Evolutionary conservation across 2,797 vertebrate species (phyloP).

Genomic region (Diplodus puntazzo): DNA sequence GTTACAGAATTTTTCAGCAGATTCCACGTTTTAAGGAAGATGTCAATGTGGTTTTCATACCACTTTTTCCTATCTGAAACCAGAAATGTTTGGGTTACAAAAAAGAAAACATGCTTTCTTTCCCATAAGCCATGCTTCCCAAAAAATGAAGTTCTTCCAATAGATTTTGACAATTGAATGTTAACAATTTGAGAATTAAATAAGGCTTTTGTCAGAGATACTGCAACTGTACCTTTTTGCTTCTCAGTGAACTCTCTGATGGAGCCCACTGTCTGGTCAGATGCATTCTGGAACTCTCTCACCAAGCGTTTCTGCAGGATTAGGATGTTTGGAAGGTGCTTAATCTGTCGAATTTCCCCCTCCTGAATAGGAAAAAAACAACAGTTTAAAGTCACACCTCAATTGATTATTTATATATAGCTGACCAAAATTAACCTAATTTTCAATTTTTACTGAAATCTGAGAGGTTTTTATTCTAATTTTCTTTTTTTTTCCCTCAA

Average conservation of each 20-base stretch:
- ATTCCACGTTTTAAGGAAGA: slow-evolving; percentile 91
- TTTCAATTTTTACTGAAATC: background rate
- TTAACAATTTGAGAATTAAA: background rate
- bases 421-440: slow-evolving; percentile 2
- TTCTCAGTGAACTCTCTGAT: slow-evolving; percentile 83
- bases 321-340: slow-evolving; percentile 89
- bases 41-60: slow-evolving; percentile 70
- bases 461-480: background rate
- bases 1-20: slow-evolving; percentile 81
- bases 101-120: background rate
- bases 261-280: slow-evolving; percentile 72
- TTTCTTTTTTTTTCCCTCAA: background rate
- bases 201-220: background rate
- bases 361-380: slow-evolving; percentile 80
- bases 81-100: background rate
- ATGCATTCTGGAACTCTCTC: slow-evolving; percentile 89
- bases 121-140: no score
- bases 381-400: background rate
- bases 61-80: slow-evolving; percentile 25
- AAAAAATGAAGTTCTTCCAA: background rate
- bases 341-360: slow-evolving; percentile 88
- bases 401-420: background rate
- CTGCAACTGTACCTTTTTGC: slow-evolving; percentile 79
- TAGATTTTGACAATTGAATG: background rate
- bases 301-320: slow-evolving; percentile 88